Evolutionary conservation across 2,888 invertebrate genomes (phyloP).

Genomic region (Holacanthella duospinosa): DNA sequence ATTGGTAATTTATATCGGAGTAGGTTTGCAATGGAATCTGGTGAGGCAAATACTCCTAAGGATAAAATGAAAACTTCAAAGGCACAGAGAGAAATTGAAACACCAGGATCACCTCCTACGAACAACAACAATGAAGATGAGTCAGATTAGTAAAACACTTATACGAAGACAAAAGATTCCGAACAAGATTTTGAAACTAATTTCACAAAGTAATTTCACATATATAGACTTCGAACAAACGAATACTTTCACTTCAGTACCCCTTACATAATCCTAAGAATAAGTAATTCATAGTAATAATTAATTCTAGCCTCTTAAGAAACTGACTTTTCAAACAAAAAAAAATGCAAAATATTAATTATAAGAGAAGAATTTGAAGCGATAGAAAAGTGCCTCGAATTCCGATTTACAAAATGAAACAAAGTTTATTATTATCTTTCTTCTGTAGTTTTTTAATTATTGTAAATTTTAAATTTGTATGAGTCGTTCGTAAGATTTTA

Average conservation of each 20-base stretch:
- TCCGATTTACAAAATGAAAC: no score
- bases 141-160: neutral
- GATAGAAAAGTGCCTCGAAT: neutral
- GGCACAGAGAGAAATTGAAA: conserved; percentile 87
- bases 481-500: no score
- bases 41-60: conserved; percentile 81
- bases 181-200: neutral
- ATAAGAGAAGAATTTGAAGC: neutral
- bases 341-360: neutral
- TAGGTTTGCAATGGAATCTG: conserved; percentile 83
- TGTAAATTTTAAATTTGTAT: no score
- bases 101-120: conserved; percentile 44
- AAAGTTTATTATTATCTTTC: no score
- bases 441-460: no score
- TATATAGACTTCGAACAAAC: neutral
- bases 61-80: conserved; percentile 92
- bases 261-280: neutral
- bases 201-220: neutral
- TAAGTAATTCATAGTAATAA: neutral
- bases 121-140: conserved; percentile 8
- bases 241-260: no score
- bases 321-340: neutral
- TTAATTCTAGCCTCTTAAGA: neutral
- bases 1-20: no score
- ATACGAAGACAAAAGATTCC: neutral